These are phyloP conservation scores for Vireo altiloquus DNA, from an alignment of 2,113 vertebrate genomes.

Conservation along the genomic window DNA sequence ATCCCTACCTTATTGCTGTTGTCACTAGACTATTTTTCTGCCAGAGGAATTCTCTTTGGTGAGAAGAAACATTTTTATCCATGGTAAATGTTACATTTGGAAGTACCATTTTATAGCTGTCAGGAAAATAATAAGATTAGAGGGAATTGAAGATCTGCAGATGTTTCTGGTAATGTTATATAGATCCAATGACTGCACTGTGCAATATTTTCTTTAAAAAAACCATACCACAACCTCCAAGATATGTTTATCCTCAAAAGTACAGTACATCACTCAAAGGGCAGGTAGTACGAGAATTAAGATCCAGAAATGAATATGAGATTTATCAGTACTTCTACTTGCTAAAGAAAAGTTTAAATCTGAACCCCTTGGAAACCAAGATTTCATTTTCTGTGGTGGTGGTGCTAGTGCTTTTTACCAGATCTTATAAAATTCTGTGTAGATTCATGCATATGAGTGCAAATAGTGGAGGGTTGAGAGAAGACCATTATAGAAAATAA, in stretches of 20 bases:
- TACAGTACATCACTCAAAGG: neutral
- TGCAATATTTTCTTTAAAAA: neutral
- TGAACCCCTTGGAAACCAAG: neutral
- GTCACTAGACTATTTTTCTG: neutral
- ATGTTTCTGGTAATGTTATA: neutral
- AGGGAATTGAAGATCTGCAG: neutral
- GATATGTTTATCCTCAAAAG: neutral
- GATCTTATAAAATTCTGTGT: neutral
- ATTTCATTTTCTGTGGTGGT: neutral
- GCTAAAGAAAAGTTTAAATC: neutral
- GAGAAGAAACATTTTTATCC: neutral
- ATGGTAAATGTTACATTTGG: neutral
- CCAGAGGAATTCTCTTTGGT: neutral
- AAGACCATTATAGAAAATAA: neutral
- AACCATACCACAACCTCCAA: neutral
- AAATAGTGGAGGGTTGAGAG: neutral
- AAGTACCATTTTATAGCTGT: neutral
- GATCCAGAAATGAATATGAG: neutral
- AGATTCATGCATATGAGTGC: rapidly evolving
- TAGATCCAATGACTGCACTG: neutral
- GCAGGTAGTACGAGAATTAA: neutral
- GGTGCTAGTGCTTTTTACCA: neutral
- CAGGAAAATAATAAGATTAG: neutral
- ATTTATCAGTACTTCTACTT: neutral
- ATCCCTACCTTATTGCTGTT: neutral